Evolutionary conservation across 64 coral and sea anemone genomes (phyloP).

Genomic region (Anthopleura sola): DNA sequence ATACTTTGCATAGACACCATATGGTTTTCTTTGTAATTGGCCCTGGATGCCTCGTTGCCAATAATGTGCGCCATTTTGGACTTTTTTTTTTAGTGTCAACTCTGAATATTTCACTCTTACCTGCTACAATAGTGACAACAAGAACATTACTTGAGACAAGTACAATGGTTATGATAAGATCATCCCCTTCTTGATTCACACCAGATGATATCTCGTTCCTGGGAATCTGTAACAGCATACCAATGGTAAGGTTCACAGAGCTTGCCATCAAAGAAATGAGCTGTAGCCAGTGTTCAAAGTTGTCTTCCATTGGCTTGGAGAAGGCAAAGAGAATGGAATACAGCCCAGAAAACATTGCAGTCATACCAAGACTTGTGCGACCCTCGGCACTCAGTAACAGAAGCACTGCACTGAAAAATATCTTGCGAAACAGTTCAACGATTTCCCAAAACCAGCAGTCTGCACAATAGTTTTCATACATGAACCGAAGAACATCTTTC

Average conservation of each 20-base stretch:
- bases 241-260: slow-evolving; percentile 52
- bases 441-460: slow-evolving; percentile 54
- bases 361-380: slow-evolving; percentile 20
- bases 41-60: too few species aligned
- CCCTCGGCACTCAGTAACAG: slow-evolving; percentile 43
- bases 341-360: slow-evolving; percentile 36
- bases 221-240: slow-evolving; percentile 56
- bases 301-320: slow-evolving; percentile 56
- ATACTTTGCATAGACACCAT: too few species aligned
- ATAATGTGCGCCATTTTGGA: too few species aligned
- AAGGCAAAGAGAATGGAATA: slow-evolving; percentile 40
- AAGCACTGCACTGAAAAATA: slow-evolving; percentile 26
- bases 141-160: slow-evolving; percentile 35
- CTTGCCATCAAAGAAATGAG: slow-evolving; percentile 25
- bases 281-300: slow-evolving; percentile 65
- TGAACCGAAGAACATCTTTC: slow-evolving; percentile 39
- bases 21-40: too few species aligned
- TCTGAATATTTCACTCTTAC: not conserved
- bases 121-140: not conserved
- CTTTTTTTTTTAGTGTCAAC: too few species aligned
- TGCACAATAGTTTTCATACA: slow-evolving; percentile 46
- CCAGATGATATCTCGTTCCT: not conserved
- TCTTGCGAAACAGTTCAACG: slow-evolving; percentile 37
- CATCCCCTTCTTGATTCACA: not conserved
- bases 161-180: not conserved